Conservation (phyloP, 2,888 invertebrate genomes). For the Drosophila pseudotakahashii region DNA sequence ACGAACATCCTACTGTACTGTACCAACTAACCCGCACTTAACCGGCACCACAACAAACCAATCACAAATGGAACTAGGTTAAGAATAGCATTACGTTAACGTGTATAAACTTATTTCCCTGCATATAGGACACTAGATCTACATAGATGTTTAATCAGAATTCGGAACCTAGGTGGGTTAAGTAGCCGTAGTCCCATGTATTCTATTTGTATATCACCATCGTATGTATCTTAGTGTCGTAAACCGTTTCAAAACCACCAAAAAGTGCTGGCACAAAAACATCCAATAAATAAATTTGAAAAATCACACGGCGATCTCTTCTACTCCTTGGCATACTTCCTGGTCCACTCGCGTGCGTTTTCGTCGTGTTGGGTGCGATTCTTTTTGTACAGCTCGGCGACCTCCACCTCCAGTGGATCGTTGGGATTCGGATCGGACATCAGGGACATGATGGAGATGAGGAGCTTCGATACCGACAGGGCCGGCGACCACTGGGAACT, state of each 20-base stretch:
- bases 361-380: constrained; percentile 11
- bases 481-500: constrained; percentile 27
- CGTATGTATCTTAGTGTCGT: constrained; percentile 48
- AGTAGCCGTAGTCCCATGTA: constrained; percentile 13
- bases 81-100: constrained; percentile 8
- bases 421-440: constrained; percentile 33
- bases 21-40: constrained; percentile 59
- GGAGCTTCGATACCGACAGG: constrained; percentile 17
- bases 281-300: constrained; percentile 70
- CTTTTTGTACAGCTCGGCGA: constrained; percentile 6
- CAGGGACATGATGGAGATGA: constrained; percentile 26
- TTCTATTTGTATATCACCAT: constrained; percentile 35
- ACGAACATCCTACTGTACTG: constrained; percentile 44
- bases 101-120: constrained; percentile 20
- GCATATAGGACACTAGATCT: constrained; percentile 10
- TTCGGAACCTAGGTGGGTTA: constrained; percentile 7
- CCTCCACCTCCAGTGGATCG: constrained; percentile 15
- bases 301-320: constrained; percentile 38
- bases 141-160: constrained; percentile 23
- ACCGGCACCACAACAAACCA: constrained; percentile 21
- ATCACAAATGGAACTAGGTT: constrained; percentile 14
- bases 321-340: constrained; percentile 11
- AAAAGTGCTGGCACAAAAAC: constrained; percentile 83
- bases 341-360: constrained; percentile 20
- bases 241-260: constrained; percentile 79